phyloP scores from a whole-genome alignment of 2,797 vertebrate genomes.

The Epinephelus awoara region DNA sequence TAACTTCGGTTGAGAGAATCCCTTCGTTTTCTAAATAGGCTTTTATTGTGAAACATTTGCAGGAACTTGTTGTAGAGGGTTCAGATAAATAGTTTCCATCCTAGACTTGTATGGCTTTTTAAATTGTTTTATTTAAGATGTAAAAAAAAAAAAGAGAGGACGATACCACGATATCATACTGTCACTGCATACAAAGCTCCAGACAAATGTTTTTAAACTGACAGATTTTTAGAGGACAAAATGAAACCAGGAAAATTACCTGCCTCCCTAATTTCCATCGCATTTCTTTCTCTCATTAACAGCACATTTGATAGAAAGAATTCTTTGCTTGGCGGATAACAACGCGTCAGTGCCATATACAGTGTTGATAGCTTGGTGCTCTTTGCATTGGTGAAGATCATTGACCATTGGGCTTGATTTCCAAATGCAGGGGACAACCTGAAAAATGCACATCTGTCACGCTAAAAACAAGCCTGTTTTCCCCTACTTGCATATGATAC shows the following conservation, averaged over 20 bases:
- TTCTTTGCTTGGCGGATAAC: background rate
- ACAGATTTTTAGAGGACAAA: background rate
- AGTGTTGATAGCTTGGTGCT: background rate
- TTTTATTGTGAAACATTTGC: no score
- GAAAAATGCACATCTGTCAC: slow-evolving; percentile 1
- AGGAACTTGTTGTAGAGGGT: no score
- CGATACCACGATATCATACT: no score
- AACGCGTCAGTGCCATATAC: background rate
- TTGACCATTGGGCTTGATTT: background rate
- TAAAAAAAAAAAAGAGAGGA: no score
- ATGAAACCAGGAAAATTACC: background rate
- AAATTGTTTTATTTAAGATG: no score
- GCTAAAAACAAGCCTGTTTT: background rate
- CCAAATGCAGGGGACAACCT: background rate
- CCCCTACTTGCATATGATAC: slow-evolving; percentile 1
- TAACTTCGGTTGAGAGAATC: no score
- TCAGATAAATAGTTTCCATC: no score
- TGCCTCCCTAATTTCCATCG: background rate
- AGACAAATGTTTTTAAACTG: background rate
- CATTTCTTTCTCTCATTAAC: background rate
- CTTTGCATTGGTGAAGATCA: background rate
- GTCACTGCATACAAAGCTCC: background rate
- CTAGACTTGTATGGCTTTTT: no score
- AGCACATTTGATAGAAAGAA: background rate
- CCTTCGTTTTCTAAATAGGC: no score